phyloP scores from a whole-genome alignment of 2,113 vertebrate species.

The Fulmarus glacialis region DNA sequence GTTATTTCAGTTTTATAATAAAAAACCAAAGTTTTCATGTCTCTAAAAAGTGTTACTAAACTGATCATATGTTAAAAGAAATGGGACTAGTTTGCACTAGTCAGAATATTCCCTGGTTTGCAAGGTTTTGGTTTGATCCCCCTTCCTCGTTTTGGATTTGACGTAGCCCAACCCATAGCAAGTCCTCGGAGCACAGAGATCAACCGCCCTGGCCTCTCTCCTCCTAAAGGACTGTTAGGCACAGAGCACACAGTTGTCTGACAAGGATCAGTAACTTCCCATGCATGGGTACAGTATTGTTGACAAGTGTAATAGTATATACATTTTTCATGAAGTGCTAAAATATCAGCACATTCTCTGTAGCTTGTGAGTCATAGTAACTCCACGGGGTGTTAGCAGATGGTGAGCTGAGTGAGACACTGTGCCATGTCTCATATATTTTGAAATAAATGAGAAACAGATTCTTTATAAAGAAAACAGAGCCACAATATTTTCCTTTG shows the following conservation, averaged over 20 bases:
- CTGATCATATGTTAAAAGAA: not conserved
- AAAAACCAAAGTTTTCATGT: not conserved
- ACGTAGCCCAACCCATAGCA: accelerated
- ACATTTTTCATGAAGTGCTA: not conserved
- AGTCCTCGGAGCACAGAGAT: not conserved
- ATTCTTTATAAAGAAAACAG: not conserved
- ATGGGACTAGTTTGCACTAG: not conserved
- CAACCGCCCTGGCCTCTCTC: not conserved
- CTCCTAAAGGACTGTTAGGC: not conserved
- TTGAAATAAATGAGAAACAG: conserved; percentile 10
- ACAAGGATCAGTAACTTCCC: not conserved
- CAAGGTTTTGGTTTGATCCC: not conserved
- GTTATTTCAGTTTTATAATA: not conserved
- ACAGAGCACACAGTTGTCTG: not conserved
- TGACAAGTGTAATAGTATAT: not conserved
- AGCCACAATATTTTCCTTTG: not conserved
- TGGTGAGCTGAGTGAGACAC: not conserved
- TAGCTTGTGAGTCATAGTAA: not conserved
- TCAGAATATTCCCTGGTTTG: not conserved
- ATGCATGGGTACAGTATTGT: too few species aligned
- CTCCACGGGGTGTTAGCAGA: not conserved
- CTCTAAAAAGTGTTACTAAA: not conserved
- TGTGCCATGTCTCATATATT: not conserved
- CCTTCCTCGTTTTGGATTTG: not conserved
- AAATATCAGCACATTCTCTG: not conserved